Base-by-base conservation (phyloP, 2,113 vertebrate species). In the Sterna hirundo region DNA sequence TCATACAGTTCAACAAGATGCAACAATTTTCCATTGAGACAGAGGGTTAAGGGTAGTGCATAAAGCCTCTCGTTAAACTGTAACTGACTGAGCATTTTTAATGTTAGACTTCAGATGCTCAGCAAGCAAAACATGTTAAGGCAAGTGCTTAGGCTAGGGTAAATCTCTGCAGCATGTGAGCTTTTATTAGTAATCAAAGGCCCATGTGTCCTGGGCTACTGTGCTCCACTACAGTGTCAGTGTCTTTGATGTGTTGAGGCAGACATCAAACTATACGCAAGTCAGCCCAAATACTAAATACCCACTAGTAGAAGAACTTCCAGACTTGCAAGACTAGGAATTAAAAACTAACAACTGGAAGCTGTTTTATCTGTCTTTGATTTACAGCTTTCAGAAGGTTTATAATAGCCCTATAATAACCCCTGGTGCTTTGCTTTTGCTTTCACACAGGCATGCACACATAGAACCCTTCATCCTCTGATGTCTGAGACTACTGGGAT, bases 371-470 rank as follows among this genome's bases (percentile, higher is more conserved):
- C 27, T 66, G 23, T 36, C 68, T 85, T 77, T 83, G 78, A 86
- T 88, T 90, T 94, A 77, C 54, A 92, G 20, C 51, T 95, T 92
- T 92, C 51, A 78, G 38, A 71, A 14, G 16, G 12, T n/a, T 96
- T 86, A 62, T 86, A 90, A 70, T 17, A 86, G 46, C 9, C 90
- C 51, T 60, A 3, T 70, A 69, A 77, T 58, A 94, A 86, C 21
- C 4, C 32, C 30, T 68, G 23, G 49, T 92, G 87, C 26, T 90
- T 86, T 92, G 14, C 40, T 86, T 93, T 83, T 78, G 7, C 76
- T 94, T 90, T 70, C n/a, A 47, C 29, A 84, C 19, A 46, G 4
- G 18, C 29, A 51, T 29, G 14, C 47, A 82, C 34, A 52, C 42
- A 71, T 4, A 86, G 27, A 93, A 82, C 29, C 26, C 51, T 92